A percentile compares a stretch with the other conserved stretches of the same genome.
phyloP scores from a whole-genome alignment of 1,140 invertebrate genomes.

The Aplysia californica region DNA sequence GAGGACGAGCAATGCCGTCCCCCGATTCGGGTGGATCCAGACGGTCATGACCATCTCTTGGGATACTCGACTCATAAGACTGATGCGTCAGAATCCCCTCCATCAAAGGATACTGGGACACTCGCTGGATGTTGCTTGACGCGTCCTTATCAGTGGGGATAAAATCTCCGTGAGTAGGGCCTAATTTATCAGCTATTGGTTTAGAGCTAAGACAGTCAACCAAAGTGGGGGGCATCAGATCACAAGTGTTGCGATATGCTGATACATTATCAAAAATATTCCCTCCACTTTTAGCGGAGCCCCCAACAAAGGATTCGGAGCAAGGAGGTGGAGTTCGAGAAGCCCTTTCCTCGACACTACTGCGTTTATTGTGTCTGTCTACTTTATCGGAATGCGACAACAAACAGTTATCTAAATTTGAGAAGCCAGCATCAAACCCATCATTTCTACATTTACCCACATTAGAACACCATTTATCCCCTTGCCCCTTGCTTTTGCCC shows the following conservation, averaged over 20 bases:
- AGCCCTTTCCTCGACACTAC: not conserved
- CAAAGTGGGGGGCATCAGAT: no score
- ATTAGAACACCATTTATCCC: no score
- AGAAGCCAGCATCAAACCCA: not conserved
- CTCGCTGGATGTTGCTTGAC: not conserved
- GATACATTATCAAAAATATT: no score
- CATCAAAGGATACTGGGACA: conserved; percentile 9
- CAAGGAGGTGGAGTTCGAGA: no score
- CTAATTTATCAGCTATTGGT: no score
- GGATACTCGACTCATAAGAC: not conserved
- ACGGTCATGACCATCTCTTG: not conserved
- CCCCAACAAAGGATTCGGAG: no score
- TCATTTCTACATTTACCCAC: not conserved
- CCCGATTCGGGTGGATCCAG: not conserved
- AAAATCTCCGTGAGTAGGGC: not conserved
- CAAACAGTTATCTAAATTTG: not conserved
- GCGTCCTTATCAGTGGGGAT: not conserved
- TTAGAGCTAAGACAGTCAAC: no score
- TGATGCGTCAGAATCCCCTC: conserved; percentile 11
- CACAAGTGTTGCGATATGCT: no score
- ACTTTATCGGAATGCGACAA: no score
- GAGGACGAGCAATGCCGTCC: not conserved
- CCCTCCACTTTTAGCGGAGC: no score
- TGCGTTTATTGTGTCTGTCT: not conserved
- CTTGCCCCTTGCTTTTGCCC: not conserved